Percentiles rank a stretch among this genome's conserved stretches.
These are phyloP conservation scores for Mycetomoellerius zeteki DNA, from an alignment of 1,140 invertebrate species.

Conservation along the genomic window DNA sequence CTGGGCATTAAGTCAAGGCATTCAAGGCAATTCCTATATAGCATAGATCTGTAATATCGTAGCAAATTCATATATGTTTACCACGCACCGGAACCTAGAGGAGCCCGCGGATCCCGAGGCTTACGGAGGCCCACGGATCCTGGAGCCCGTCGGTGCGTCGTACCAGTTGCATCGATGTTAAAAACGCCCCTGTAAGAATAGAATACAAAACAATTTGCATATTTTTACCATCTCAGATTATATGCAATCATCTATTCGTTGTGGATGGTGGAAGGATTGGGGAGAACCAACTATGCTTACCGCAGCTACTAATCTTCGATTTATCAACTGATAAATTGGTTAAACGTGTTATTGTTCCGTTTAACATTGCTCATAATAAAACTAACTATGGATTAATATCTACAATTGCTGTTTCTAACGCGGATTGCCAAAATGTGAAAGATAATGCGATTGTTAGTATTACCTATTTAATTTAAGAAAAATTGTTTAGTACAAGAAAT, in stretches of 20 bases:
- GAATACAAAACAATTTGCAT: not conserved
- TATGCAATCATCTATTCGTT: constrained; percentile 15
- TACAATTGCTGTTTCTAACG: not conserved
- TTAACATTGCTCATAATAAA: not conserved
- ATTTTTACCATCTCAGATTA: not conserved
- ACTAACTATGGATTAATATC: not conserved
- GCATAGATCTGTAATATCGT: too few relatives aligned
- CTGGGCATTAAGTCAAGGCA: too few relatives aligned
- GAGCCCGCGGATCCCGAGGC: too few relatives aligned
- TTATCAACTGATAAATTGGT: constrained; percentile 27
- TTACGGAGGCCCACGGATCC: too few relatives aligned
- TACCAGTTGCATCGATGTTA: too few relatives aligned
- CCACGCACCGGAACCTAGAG: too few relatives aligned
- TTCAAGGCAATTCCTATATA: too few relatives aligned
- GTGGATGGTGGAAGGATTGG: constrained; percentile 31
- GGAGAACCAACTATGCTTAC: not conserved
- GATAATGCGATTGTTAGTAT: not conserved
- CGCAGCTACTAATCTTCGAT: constrained; percentile 28
- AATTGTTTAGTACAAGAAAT: not conserved
- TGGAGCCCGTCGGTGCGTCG: too few relatives aligned
- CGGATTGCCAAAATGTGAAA: not conserved
- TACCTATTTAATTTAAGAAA: not conserved
- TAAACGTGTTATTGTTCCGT: not conserved
- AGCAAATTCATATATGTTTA: too few relatives aligned
- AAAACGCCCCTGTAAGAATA: not conserved